phyloP scores from a whole-genome alignment of 1,140 invertebrate species.

The Cydia fagiglandana region DNA sequence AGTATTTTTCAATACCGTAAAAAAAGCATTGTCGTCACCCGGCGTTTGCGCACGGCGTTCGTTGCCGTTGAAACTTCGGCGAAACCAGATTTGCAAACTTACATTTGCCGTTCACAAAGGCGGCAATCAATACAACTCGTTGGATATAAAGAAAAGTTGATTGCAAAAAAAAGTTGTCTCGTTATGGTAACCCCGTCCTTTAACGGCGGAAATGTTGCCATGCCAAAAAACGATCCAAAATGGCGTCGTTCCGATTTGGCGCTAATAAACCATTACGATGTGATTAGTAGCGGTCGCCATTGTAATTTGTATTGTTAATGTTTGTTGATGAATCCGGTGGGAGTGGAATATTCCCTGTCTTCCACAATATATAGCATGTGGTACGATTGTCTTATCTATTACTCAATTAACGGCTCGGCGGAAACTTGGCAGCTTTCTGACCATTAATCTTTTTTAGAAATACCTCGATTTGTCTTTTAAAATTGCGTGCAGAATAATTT shows the following conservation, averaged over 20 bases:
- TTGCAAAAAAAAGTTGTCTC: not conserved
- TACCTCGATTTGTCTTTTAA: slow-evolving; percentile 26
- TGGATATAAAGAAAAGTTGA: not conserved
- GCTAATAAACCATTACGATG: slow-evolving; percentile 28
- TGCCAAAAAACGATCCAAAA: slow-evolving; percentile 18
- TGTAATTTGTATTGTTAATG: slow-evolving; percentile 26
- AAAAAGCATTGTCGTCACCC: slow-evolving; percentile 20
- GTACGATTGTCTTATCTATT: slow-evolving; percentile 22
- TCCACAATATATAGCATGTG: slow-evolving; percentile 8
- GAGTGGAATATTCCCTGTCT: slow-evolving; percentile 12
- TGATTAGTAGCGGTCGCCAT: slow-evolving; percentile 10
- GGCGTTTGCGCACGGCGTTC: slow-evolving; percentile 10
- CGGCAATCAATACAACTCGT: not conserved
- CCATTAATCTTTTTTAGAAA: slow-evolving; percentile 23
- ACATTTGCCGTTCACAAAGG: not conserved
- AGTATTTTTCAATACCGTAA: slow-evolving; percentile 7
- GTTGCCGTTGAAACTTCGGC: slow-evolving; percentile 1
- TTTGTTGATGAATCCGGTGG: not conserved
- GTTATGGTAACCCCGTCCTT: not conserved
- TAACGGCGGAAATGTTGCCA: slow-evolving; percentile 19
- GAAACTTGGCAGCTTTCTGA: slow-evolving; percentile 15
- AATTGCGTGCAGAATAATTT: not conserved
- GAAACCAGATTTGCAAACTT: slow-evolving; percentile 12
- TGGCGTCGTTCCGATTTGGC: slow-evolving; percentile 14
- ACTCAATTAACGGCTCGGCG: not conserved